A percentile compares a stretch with the other conserved stretches of the same genome.
Conservation (phyloP, 2,113 vertebrate species). For the Ictalurus punctatus region DNA sequence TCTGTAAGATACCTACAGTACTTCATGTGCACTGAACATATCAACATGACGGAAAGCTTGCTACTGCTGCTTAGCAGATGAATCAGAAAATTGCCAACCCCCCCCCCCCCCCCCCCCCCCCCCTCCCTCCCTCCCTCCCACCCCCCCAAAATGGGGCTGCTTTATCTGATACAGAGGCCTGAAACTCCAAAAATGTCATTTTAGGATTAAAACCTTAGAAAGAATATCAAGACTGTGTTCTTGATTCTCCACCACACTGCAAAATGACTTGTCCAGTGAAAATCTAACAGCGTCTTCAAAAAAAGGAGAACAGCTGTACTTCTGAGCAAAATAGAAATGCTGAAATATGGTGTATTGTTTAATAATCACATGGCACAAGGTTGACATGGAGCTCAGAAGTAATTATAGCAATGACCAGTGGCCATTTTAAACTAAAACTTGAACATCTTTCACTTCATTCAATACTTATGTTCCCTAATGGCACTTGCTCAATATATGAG, state of each 20-base stretch:
- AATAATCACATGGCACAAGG: background rate
- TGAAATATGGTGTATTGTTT: background rate
- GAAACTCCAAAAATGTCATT: background rate
- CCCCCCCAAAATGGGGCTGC: background rate
- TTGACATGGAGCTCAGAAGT: background rate
- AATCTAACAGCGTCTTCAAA: background rate
- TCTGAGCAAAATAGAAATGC: background rate
- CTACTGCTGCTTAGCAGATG: background rate
- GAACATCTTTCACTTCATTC: background rate
- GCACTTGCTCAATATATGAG: background rate
- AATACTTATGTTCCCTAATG: background rate
- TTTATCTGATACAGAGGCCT: background rate
- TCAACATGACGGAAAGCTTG: background rate
- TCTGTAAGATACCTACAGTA: background rate
- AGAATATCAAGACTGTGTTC: background rate
- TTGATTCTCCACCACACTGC: background rate
- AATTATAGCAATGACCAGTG: background rate
- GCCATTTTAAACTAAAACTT: background rate
- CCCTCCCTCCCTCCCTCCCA: too few species aligned
- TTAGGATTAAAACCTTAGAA: background rate
- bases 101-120: too few species aligned
- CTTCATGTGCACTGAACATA: background rate
- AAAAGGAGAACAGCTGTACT: background rate
- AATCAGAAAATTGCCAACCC: background rate
- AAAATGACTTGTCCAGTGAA: background rate